Evolutionary conservation across 2,797 vertebrate genomes (phyloP), one percentile per base, ranked within the genome.

Genomic region (Heliangelus exortis): DNA sequence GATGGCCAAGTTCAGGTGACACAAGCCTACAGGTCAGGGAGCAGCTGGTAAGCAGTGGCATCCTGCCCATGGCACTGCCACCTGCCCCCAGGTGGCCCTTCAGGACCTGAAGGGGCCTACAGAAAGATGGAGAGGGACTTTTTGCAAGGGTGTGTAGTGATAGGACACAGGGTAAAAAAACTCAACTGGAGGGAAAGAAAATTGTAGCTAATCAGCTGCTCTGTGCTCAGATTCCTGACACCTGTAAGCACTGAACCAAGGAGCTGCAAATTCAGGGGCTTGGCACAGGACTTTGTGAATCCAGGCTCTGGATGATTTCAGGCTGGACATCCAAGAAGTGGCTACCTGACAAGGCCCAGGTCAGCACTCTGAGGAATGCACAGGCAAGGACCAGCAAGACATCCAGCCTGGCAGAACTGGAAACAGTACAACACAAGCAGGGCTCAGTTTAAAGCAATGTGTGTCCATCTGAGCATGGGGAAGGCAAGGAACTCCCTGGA

Each of bases 371-470:
- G 2, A 43, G 22, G 39, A 57, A 36, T 0, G 2, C n/a, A 43
- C 10, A 48, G 39, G 45, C 8, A 58, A 58, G 22, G 34, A 76
- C 9, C 7, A 48, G 19, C 2, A 6, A 53, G 33, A 28, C 2
- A 3, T 48, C 47, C 23, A 33, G 12, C 12, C 5, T 0, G 0
- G 15, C 12, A 67, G 58, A 89, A 58, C 31, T 23, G n/a, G 48
- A 36, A 82, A 47, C 34, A 31, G 15, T 34, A 51, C 29, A 19
- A 57, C 29, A 58, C 12, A 71, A 10, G 6, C 45, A n/a, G 14
- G 19, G 25, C 55, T 67, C 33, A 58, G 19, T 6, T 10, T 39
- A 53, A 76, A 67, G 15, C 31, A 20, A 6, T 0, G 2, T 9
- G 12, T 36, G 41, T 74, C 66, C 74, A 10, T 65, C 29, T 3